Conservation (phyloP, 1,140 invertebrate genomes). For the Drosophila kepulauana region DNA sequence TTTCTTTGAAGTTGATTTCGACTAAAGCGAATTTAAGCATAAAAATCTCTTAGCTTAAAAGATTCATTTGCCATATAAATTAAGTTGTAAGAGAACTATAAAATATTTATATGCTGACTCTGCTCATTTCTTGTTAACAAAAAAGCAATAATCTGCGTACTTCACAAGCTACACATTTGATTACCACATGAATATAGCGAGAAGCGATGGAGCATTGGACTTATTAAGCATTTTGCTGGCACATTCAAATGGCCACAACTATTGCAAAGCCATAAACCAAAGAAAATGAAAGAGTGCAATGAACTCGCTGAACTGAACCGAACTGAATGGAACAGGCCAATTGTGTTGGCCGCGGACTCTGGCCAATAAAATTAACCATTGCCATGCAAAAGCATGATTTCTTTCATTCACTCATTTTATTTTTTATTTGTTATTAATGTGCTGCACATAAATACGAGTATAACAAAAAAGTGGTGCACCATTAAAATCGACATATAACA, state of each 20-base stretch:
- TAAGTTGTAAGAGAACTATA: neutral
- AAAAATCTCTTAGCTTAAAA: neutral
- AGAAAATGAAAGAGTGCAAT: constrained; percentile 38
- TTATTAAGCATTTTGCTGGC: constrained; percentile 6
- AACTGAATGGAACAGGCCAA: constrained; percentile 7
- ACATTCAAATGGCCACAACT: constrained; percentile 39
- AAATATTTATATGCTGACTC: constrained; percentile 12
- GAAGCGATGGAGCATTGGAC: constrained; percentile 10
- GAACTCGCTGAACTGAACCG: constrained; percentile 29
- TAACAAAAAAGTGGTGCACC: constrained; percentile 35
- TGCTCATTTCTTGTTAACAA: too few species aligned
- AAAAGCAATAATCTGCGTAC: neutral
- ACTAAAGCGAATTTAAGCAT: neutral
- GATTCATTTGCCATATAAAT: neutral
- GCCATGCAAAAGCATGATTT: constrained; percentile 43
- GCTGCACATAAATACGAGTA: constrained; percentile 46
- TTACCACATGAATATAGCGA: neutral
- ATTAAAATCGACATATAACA: constrained; percentile 27
- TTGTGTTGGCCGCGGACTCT: too few species aligned
- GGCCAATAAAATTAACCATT: constrained; percentile 72
- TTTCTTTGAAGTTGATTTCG: neutral
- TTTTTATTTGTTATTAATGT: constrained; percentile 57
- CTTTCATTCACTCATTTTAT: constrained; percentile 28
- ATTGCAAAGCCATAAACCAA: constrained; percentile 54
- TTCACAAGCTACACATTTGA: constrained; percentile 25